These are phyloP conservation scores for Anguilla obscura DNA, from an alignment of 2,797 vertebrate genomes.

Conservation along the genomic window DNA sequence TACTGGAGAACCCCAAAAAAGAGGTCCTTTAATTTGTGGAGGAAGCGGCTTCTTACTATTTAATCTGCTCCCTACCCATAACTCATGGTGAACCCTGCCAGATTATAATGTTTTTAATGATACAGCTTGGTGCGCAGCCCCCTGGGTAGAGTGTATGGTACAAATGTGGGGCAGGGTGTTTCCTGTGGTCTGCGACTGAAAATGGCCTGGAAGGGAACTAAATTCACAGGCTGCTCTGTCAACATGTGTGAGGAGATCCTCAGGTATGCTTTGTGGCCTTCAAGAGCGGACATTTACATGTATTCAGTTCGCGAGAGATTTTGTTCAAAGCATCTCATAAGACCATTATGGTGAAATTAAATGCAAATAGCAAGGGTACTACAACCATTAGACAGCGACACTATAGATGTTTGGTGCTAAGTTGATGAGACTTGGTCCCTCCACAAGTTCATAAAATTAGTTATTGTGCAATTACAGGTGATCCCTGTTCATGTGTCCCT, in stretches of 20 bases:
- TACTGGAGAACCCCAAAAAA: neutral
- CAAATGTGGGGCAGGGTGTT: neutral
- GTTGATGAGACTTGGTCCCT: neutral
- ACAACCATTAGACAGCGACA: neutral
- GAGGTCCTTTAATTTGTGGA: constrained; percentile 22
- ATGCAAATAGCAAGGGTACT: neutral
- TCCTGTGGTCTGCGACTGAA: neutral
- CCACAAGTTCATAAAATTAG: neutral
- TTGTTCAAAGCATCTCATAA: neutral
- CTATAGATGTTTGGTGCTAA: neutral
- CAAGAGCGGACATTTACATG: neutral
- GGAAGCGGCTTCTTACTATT: neutral
- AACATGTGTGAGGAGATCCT: neutral
- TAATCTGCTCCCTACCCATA: constrained; percentile 12
- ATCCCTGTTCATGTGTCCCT: neutral
- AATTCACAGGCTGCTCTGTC: neutral
- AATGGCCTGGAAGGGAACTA: neutral
- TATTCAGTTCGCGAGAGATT: neutral
- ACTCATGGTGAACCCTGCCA: neutral
- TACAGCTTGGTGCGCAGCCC: neutral
- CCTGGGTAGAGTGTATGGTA: constrained; percentile 20
- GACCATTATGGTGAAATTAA: neutral
- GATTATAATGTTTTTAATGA: constrained; percentile 16
- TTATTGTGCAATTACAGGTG: neutral
- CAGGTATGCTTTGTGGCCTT: neutral